phyloP scores from a whole-genome alignment of 2,888 invertebrate species.

The Celastrina argiolus region DNA sequence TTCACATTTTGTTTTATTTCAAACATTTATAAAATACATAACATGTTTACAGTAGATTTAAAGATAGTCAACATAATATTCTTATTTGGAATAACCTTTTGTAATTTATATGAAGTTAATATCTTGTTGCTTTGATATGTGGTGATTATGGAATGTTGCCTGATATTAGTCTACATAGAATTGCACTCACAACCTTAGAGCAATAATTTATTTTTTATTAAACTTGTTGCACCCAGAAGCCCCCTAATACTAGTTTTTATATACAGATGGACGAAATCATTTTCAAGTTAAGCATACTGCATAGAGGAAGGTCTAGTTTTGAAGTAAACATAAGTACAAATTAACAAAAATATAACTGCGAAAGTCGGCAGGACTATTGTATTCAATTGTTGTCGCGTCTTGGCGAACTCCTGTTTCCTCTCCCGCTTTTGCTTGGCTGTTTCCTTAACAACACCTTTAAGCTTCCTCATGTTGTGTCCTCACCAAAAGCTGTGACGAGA shows the following conservation, averaged over 20 bases:
- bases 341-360: slow-evolving; percentile 82
- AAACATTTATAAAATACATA: slow-evolving; percentile 17
- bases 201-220: slow-evolving; percentile 25
- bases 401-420: slow-evolving; percentile 89
- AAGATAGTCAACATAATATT: background rate
- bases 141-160: slow-evolving; percentile 24
- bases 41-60: background rate
- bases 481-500: slow-evolving; percentile 37
- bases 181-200: slow-evolving; percentile 33
- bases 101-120: background rate
- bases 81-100: background rate
- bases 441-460: slow-evolving; percentile 90
- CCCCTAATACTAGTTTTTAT: slow-evolving; percentile 29
- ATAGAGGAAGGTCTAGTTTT: slow-evolving; percentile 83
- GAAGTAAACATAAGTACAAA: slow-evolving; percentile 86
- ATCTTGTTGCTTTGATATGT: slow-evolving; percentile 22
- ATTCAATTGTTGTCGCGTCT: slow-evolving; percentile 86
- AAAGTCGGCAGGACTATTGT: slow-evolving; percentile 87
- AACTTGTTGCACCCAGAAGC: slow-evolving; percentile 16
- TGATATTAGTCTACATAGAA: slow-evolving; percentile 15
- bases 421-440: slow-evolving; percentile 90
- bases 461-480: slow-evolving; percentile 82
- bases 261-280: slow-evolving; percentile 28
- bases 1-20: background rate
- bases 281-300: slow-evolving; percentile 56